phyloP scores from a whole-genome alignment of 2,113 vertebrate species.

The Anolis carolinensis region DNA sequence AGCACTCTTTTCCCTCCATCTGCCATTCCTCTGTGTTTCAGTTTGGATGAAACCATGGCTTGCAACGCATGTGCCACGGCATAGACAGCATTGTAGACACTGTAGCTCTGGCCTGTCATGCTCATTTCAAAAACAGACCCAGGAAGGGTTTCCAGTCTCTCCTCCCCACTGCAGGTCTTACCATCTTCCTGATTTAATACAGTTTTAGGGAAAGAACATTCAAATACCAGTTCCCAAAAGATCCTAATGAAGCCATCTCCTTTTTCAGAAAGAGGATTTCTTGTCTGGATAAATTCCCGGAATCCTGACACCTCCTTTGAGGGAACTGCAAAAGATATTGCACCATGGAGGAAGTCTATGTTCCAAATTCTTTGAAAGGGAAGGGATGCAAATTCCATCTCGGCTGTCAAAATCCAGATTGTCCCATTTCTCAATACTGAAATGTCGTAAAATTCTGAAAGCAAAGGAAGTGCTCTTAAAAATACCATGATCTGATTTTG shows the following conservation, averaged over 20 bases:
- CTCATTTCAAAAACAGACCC: not conserved
- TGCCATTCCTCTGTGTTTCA: not conserved
- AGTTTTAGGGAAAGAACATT: not conserved
- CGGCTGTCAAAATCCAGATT: not conserved
- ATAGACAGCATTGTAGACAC: slow-evolving; percentile 1
- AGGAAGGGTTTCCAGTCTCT: not conserved
- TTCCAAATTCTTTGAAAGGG: not conserved
- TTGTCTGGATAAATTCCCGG: not conserved
- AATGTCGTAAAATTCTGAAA: not conserved
- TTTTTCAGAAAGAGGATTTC: not conserved
- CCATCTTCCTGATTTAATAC: not conserved
- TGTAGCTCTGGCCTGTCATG: not conserved
- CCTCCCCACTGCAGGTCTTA: not conserved
- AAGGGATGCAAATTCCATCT: not conserved
- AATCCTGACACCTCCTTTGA: not conserved
- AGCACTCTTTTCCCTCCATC: not conserved
- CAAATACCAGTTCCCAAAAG: not conserved
- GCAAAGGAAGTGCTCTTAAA: not conserved
- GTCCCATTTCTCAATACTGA: not conserved
- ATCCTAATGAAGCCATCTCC: not conserved
- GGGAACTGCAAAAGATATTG: not conserved
- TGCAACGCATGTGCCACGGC: not conserved
- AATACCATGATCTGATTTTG: not conserved
- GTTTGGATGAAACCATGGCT: not conserved
- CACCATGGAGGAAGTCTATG: not conserved